phyloP scores from a whole-genome alignment of 64 coral and sea anemone genomes.

The Catalaphyllia jardinei region DNA sequence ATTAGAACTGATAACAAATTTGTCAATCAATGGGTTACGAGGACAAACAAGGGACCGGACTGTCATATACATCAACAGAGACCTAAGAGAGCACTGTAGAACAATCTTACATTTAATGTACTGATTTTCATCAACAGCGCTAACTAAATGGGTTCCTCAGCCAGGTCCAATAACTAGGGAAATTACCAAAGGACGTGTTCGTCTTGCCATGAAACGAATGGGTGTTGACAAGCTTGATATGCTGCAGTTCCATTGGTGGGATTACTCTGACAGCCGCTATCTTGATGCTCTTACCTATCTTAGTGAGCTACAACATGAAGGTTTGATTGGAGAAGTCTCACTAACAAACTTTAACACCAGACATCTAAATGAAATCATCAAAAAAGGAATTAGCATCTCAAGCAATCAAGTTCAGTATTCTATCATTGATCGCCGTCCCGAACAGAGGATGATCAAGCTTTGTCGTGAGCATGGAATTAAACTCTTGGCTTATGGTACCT shows the following conservation, averaged over 20 bases:
- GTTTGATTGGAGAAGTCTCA: slow-evolving; percentile 80
- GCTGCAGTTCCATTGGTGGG: slow-evolving; percentile 97
- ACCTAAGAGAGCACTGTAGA: too few relatives aligned
- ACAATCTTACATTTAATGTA: not conserved
- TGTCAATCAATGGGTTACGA: too few relatives aligned
- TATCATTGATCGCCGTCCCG: slow-evolving; percentile 79
- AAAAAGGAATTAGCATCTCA: slow-evolving; percentile 72
- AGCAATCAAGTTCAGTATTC: slow-evolving; percentile 95
- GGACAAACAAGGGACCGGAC: too few relatives aligned
- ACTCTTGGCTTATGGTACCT: slow-evolving; percentile 77
- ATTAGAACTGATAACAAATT: too few relatives aligned
- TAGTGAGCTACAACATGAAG: slow-evolving; percentile 70
- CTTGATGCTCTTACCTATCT: slow-evolving; percentile 81
- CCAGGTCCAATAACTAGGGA: slow-evolving; percentile 55
- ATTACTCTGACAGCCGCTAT: slow-evolving; percentile 86
- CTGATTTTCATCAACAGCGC: slow-evolving; percentile 47
- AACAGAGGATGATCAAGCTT: slow-evolving; percentile 71
- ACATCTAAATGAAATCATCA: slow-evolving; percentile 70
- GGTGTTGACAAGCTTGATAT: slow-evolving; percentile 88
- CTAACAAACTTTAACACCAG: slow-evolving; percentile 87
- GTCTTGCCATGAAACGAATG: slow-evolving; percentile 81
- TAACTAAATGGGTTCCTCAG: slow-evolving; percentile 88
- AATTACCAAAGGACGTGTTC: slow-evolving; percentile 52
- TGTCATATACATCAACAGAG: too few relatives aligned
- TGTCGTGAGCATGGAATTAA: slow-evolving; percentile 72